Conservation (phyloP, 2,888 invertebrate species). For the Dolomedes plantarius region DNA sequence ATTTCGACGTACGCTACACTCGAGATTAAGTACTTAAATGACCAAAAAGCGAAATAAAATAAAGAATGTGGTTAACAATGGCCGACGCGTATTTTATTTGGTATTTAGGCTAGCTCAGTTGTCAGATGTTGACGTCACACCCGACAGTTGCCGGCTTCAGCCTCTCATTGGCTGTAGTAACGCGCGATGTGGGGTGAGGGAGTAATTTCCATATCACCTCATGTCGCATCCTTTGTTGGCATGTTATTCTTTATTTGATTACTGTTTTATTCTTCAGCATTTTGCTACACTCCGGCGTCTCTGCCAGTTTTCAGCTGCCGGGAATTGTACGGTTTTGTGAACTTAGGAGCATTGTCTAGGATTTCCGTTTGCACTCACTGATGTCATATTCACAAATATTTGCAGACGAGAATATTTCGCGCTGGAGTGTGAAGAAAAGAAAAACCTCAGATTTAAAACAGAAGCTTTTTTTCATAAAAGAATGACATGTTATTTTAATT, state of each 20-base stretch:
- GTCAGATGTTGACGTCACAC: slow-evolving; percentile 30
- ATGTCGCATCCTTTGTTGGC: slow-evolving; percentile 22
- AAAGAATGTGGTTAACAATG: no score
- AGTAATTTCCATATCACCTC: slow-evolving; percentile 46
- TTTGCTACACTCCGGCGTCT: neutral
- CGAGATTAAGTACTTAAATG: no score
- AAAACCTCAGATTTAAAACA: no score
- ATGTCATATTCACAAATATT: no score
- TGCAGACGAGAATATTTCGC: no score
- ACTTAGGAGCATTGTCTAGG: neutral
- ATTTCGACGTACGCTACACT: no score
- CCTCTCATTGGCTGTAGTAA: slow-evolving; percentile 34
- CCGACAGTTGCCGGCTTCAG: slow-evolving; percentile 6
- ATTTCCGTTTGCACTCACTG: no score
- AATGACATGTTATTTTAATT: no score
- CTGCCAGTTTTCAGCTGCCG: neutral
- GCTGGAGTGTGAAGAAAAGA: no score
- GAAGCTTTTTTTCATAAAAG: no score
- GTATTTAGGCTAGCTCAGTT: neutral
- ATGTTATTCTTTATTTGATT: slow-evolving; percentile 25
- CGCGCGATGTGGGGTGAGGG: slow-evolving; percentile 58
- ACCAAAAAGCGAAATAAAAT: no score
- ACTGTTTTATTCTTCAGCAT: slow-evolving; percentile 8
- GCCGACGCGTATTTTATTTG: neutral
- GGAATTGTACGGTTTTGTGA: neutral